Percentiles rank a stretch among this genome's conserved stretches.
These are phyloP conservation scores for Euglossa dilemma DNA, from an alignment of 1,140 invertebrate genomes.

Conservation along the genomic window DNA sequence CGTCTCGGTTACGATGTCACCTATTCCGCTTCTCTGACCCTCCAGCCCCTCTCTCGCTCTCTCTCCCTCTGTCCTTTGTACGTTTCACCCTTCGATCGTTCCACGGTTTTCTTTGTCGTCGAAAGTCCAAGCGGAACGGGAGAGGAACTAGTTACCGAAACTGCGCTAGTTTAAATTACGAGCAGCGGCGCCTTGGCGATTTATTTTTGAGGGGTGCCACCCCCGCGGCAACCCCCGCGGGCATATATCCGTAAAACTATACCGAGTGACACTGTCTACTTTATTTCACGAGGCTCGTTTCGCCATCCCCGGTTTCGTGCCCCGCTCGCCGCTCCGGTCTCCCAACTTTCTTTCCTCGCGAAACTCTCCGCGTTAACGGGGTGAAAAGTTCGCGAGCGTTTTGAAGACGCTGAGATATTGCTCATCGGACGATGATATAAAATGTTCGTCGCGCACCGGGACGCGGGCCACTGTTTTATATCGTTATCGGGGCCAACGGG, in stretches of 20 bases:
- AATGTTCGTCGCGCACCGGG: slow-evolving; percentile 38
- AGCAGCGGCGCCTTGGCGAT: slow-evolving; percentile 76
- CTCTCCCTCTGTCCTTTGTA: neutral
- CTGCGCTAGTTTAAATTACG: slow-evolving; percentile 81
- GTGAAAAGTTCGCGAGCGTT: slow-evolving; percentile 59
- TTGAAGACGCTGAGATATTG: slow-evolving; percentile 57
- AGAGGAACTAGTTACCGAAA: slow-evolving; percentile 81
- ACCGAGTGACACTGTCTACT: slow-evolving; percentile 49
- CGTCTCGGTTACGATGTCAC: slow-evolving; percentile 71
- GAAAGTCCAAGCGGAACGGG: slow-evolving; percentile 39
- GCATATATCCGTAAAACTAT: slow-evolving; percentile 47
- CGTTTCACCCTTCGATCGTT: slow-evolving; percentile 33
- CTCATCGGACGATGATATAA: slow-evolving; percentile 57
- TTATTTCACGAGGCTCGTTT: slow-evolving; percentile 62
- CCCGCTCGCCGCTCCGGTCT: neutral
- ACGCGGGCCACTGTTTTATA: slow-evolving; percentile 48
- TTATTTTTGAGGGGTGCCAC: slow-evolving; percentile 75
- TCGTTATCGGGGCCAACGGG: slow-evolving; percentile 21
- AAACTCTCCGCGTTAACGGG: slow-evolving; percentile 61
- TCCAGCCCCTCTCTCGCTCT: neutral
- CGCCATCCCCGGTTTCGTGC: neutral
- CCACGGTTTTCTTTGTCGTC: slow-evolving; percentile 45
- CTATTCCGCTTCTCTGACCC: slow-evolving; percentile 42
- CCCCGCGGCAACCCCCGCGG: neutral
- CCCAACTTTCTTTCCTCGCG: slow-evolving; percentile 53